Evolutionary conservation across 1,140 invertebrate species (phyloP), one percentile per base, ranked within the genome.

Genomic region (Parasteatoda tepidariorum): DNA sequence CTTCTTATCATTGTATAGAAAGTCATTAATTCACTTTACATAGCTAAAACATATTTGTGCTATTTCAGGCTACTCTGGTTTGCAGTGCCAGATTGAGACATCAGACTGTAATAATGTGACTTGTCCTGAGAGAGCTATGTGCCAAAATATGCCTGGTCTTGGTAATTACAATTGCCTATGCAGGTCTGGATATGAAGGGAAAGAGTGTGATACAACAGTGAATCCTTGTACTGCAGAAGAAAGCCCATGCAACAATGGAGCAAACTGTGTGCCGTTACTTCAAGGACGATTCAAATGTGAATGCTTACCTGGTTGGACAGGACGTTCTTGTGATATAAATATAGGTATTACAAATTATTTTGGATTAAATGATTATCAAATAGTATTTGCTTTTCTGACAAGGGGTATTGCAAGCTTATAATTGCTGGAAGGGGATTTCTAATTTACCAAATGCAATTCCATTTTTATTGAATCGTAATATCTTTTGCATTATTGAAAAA

Each of bases 61-160:
- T n/a, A n/a, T 13, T 83, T 54, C 22, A 54, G 96, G 96, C 54
- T 98, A 97, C 87, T 93, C 93, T 24, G 97, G 97, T 33, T 92
- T 97, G 31, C 97, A 98, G 86, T 98, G 97, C 87, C 96, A 98
- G 90, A 95, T 96, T 88, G 96, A 98, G 88, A 92, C 92, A 87
- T 94, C 94, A 0, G 96, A 98, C 85, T 98, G 97, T 87, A 90
- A 91, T 79, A 95, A 95, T 86, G 93, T 95, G 85, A 96, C 95
- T 0, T 98, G 97, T 86, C 97, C 97, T 0, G 96, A 96, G 87
- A 91, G 96, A 86, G 96, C 97, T 3, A 98, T 98, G 95, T 98
- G 97, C 88, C 98, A 98, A 89, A 95, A 98, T 88, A 94, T 97
- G 88, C 97, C 97, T 13, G 97, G 97, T 33, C 91, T 93, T 83